A percentile compares a stretch with the other conserved stretches of the same genome.
These are phyloP conservation scores for Emydura subglobosa DNA, from an alignment of 2,113 vertebrate species.

Conservation along the genomic window DNA sequence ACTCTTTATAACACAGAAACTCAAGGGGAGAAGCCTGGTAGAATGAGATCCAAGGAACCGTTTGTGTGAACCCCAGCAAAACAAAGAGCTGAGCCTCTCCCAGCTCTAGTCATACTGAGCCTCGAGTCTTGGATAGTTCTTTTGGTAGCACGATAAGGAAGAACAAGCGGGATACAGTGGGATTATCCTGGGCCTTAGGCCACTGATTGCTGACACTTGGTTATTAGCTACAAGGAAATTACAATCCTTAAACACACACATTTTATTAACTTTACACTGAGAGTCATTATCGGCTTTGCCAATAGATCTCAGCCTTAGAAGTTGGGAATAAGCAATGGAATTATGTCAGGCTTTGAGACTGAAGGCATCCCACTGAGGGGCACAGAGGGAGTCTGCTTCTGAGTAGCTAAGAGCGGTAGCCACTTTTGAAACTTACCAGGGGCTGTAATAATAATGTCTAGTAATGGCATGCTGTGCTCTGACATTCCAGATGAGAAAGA, in stretches of 20 bases:
- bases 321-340: not conserved
- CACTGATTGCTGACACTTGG: constrained; percentile 8
- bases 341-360: constrained; percentile 15
- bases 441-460: not conserved
- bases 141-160: not conserved
- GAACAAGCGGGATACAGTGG: not conserved
- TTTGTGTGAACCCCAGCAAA: not conserved
- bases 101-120: not conserved
- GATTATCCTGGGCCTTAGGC: not conserved
- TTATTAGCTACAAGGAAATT: constrained; percentile 23
- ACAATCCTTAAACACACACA: not conserved
- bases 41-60: constrained; percentile 25
- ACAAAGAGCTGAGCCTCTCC: not conserved
- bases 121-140: not conserved
- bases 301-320: not conserved
- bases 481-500: not conserved
- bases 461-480: not conserved
- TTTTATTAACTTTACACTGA: constrained; percentile 2
- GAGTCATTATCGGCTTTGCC: not conserved
- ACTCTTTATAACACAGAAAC: constrained; percentile 22
- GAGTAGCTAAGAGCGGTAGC: not conserved
- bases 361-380: not conserved
- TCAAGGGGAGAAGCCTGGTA: constrained; percentile 2
- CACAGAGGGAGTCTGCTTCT: not conserved
- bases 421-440: not conserved